Conservation (phyloP, 2,113 vertebrate genomes). For the Kryptolebias marmoratus region DNA sequence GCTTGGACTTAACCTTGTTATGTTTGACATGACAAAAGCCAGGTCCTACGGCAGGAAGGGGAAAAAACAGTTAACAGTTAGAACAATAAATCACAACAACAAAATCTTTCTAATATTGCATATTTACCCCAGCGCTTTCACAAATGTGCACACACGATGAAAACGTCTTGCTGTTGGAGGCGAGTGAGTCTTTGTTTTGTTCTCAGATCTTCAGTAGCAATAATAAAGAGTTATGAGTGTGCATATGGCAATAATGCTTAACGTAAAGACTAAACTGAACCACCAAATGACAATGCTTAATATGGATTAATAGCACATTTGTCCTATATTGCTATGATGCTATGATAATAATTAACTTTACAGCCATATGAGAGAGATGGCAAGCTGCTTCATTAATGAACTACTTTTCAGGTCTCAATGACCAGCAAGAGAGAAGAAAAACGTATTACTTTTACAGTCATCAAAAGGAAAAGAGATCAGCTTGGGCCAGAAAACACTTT, state of each 20-base stretch:
- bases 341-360: conserved; percentile 46
- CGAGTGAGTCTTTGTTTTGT: conserved; percentile 13
- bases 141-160: conserved; percentile 14
- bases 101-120: conserved; percentile 24
- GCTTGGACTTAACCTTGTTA: conserved; percentile 45
- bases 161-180: conserved; percentile 13
- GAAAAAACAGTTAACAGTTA: conserved; percentile 19
- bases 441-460: conserved; percentile 38
- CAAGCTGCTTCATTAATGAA: conserved; percentile 28
- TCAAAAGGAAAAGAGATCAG: conserved; percentile 39
- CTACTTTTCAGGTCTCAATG: conserved; percentile 28
- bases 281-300: conserved; percentile 48
- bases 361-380: conserved; percentile 39
- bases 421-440: conserved; percentile 20
- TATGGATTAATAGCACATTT: conserved; percentile 46
- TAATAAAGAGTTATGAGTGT: conserved; percentile 67
- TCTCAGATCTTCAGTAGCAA: conserved; percentile 53
- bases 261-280: conserved; percentile 46
- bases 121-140: neutral
- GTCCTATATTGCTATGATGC: conserved; percentile 30
- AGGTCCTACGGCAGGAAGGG: conserved; percentile 5
- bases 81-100: conserved; percentile 38
- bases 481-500: conserved; percentile 33
- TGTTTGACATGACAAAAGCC: conserved; percentile 42
- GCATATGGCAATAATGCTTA: conserved; percentile 50